Percentiles rank a stretch among this genome's conserved stretches.
These are phyloP conservation scores for Numenius arquata DNA, from an alignment of 2,113 vertebrate species.

Conservation along the genomic window DNA sequence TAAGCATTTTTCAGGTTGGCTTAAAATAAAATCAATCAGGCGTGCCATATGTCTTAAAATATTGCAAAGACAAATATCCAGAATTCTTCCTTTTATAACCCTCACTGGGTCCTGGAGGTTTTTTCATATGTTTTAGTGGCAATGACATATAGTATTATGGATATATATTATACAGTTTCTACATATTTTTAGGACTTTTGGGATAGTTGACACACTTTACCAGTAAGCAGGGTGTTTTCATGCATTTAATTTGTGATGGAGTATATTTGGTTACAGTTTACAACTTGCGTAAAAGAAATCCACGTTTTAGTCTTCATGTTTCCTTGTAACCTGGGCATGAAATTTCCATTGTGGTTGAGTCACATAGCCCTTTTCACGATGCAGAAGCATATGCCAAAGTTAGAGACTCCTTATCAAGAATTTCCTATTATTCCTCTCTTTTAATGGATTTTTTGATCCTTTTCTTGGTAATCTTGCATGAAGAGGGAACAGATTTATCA, in stretches of 20 bases:
- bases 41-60: not conserved
- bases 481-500: not conserved
- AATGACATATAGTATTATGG: not conserved
- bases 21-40: slow-evolving; percentile 18
- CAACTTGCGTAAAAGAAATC: not conserved
- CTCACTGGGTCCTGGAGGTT: not conserved
- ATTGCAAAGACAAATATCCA: not conserved
- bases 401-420: not conserved
- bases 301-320: not conserved
- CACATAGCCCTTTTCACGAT: not conserved
- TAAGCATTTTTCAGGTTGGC: not conserved
- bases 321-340: not conserved
- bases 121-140: not conserved
- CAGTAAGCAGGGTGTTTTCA: not conserved
- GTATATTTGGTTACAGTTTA: not conserved
- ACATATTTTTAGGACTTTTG: not conserved
- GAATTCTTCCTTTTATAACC: not conserved
- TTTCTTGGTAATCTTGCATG: not conserved
- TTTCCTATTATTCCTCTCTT: not conserved
- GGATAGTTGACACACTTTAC: not conserved
- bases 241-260: not conserved
- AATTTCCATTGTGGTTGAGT: not conserved
- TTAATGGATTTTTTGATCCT: not conserved
- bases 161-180: not conserved
- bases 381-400: not conserved